These are phyloP conservation scores for Ellobius talpinus DNA, from an alignment of 2,113 vertebrate species.

Conservation along the genomic window DNA sequence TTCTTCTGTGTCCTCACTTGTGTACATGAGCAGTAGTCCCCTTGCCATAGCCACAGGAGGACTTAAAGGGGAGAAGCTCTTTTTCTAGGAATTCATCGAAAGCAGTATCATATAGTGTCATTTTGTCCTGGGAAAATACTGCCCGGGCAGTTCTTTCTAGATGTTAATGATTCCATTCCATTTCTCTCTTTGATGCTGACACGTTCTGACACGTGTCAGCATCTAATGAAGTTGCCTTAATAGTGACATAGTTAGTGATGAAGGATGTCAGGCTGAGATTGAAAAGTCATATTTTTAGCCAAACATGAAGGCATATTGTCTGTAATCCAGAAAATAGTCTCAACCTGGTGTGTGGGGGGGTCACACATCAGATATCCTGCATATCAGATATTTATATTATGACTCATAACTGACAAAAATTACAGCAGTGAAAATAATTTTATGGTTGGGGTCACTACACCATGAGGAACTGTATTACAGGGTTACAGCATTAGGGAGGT, in stretches of 20 bases:
- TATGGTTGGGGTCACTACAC: not conserved
- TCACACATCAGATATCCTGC: not conserved
- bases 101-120: not conserved
- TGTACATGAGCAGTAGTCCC: not conserved
- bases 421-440: not conserved
- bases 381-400: not conserved
- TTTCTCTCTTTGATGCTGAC: not conserved
- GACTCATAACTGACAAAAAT: not conserved
- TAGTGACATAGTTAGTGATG: not conserved
- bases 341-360: not conserved
- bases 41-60: not conserved
- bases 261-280: not conserved
- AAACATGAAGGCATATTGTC: not conserved
- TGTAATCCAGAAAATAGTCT: not conserved
- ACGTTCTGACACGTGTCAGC: not conserved
- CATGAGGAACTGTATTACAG: not conserved
- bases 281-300: slow-evolving; percentile 1
- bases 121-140: not conserved
- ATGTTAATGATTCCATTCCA: not conserved
- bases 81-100: not conserved
- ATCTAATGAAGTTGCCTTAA: not conserved
- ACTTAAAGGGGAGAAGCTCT: not conserved
- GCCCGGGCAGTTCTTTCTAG: not conserved
- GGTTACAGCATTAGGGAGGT: not conserved
- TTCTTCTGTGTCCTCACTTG: not conserved